phyloP scores from a whole-genome alignment of 2,797 vertebrate species.

The Vespertilio murinus region DNA sequence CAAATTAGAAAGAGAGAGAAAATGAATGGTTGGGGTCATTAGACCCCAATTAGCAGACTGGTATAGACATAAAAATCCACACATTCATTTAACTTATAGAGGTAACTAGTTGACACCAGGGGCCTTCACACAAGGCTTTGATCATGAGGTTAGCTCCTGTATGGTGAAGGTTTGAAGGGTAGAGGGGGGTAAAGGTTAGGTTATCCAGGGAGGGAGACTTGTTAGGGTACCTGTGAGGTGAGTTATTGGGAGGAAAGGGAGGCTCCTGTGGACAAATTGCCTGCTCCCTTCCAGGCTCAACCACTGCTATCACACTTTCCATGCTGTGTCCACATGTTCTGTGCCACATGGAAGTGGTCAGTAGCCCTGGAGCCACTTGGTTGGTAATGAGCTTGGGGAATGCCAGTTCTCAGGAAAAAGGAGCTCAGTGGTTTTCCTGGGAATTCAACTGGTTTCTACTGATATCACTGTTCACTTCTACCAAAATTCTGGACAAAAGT shows the following conservation, averaged over 20 bases:
- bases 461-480: not conserved
- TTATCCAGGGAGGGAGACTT: not conserved
- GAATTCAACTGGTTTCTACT: not conserved
- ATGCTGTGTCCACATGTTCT: not conserved
- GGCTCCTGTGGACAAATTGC: no score
- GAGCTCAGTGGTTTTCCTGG: not conserved
- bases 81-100: slow-evolving; percentile 15
- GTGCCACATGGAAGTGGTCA: not conserved
- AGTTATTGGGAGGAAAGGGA: not conserved
- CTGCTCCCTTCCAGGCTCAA: not conserved
- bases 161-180: not conserved
- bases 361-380: not conserved
- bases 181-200: not conserved
- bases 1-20: slow-evolving; percentile 34
- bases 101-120: not conserved
- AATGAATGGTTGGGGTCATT: slow-evolving; percentile 32
- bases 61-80: not conserved
- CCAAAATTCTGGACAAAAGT: not conserved
- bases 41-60: slow-evolving; percentile 17
- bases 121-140: not conserved
- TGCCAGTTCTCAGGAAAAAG: not conserved
- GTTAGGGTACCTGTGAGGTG: not conserved
- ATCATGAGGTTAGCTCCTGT: not conserved
- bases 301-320: not conserved
- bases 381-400: not conserved